A percentile compares a stretch with the other conserved stretches of the same genome.
Evolutionary conservation across 2,113 vertebrate genomes (phyloP).

Genomic region (Mormoops blainvillei): DNA sequence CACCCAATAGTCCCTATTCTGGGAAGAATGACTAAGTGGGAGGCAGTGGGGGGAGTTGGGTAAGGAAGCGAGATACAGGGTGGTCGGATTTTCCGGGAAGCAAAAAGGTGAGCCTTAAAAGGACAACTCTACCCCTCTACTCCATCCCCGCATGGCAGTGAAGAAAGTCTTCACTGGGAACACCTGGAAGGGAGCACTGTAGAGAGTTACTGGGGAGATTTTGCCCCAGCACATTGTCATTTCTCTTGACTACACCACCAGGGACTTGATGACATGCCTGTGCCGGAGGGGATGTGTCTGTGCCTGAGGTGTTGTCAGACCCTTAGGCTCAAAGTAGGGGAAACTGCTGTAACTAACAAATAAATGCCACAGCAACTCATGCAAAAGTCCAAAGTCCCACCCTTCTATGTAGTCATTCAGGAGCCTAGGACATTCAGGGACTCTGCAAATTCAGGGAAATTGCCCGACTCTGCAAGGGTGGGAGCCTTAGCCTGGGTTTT

Average conservation of each 20-base stretch:
- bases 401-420: not conserved
- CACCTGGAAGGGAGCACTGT: fast-evolving
- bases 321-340: not conserved
- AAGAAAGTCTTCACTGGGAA: not conserved
- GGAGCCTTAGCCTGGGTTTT: not conserved
- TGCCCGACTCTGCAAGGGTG: not conserved
- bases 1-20: not conserved
- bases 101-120: not conserved
- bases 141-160: not conserved
- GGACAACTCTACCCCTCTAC: fast-evolving
- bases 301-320: not conserved
- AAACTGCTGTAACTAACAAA: not conserved
- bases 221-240: not conserved
- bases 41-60: not conserved
- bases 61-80: not conserved
- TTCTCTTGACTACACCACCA: not conserved
- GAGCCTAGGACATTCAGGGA: no score
- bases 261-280: not conserved
- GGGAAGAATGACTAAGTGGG: not conserved
- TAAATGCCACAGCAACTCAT: not conserved
- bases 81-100: not conserved
- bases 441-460: no score
- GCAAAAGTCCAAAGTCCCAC: not conserved
- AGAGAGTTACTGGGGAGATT: not conserved
- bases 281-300: not conserved